Conservation (phyloP, 2,888 invertebrate species). For the Latrodectus hesperus region DNA sequence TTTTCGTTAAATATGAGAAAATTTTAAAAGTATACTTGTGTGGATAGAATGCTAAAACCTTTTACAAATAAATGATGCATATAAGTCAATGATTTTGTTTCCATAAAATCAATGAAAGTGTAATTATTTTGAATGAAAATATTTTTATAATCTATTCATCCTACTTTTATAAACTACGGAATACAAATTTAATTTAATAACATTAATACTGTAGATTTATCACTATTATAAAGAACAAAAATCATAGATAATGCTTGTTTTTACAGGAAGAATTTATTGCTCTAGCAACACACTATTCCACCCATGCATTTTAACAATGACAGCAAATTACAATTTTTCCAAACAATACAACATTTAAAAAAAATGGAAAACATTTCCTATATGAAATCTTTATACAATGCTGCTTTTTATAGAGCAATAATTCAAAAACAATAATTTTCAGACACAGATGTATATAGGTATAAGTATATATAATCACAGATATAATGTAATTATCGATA, state of each 20-base stretch:
- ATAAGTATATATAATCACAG: conserved; percentile 54
- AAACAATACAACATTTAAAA: conserved; percentile 58
- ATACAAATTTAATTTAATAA: too few species aligned
- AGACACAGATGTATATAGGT: conserved; percentile 47
- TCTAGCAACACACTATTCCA: conserved; percentile 48
- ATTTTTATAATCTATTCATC: too few species aligned
- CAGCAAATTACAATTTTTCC: conserved; percentile 55
- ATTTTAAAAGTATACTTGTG: too few species aligned
- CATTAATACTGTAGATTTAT: too few species aligned
- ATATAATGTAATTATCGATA: conserved; percentile 46
- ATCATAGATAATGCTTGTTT: neutral
- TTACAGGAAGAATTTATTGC: conserved; percentile 64
- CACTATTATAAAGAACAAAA: neutral
- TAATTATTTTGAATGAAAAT: too few species aligned
- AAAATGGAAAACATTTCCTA: conserved; percentile 47
- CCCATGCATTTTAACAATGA: conserved; percentile 40
- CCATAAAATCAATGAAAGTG: too few species aligned
- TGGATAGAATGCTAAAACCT: too few species aligned
- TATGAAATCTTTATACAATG: conserved; percentile 39
- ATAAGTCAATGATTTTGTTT: too few species aligned
- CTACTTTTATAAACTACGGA: too few species aligned
- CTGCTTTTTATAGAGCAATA: conserved; percentile 36
- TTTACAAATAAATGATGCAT: too few species aligned
- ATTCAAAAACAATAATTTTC: conserved; percentile 44
- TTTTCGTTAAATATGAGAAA: too few species aligned